phyloP scores from a whole-genome alignment of 2,888 invertebrate species.

The Caprella mutica region DNA sequence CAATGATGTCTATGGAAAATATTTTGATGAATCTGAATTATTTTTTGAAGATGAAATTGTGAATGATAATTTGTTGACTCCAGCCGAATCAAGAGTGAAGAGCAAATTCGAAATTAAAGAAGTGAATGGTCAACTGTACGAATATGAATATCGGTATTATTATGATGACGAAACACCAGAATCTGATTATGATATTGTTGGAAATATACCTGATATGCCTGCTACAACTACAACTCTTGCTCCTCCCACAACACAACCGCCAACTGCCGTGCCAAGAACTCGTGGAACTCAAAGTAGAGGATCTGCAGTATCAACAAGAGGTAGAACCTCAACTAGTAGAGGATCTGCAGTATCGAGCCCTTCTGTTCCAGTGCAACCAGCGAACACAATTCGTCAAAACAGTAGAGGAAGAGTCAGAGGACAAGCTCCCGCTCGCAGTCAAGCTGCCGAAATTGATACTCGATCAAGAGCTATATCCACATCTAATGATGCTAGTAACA shows the following conservation, averaged over 20 bases:
- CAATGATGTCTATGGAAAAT: slow-evolving; percentile 25
- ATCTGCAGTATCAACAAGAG: slow-evolving; percentile 2
- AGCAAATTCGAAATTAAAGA: slow-evolving; percentile 34
- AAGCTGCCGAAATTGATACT: neutral
- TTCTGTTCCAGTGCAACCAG: neutral
- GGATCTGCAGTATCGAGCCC: neutral
- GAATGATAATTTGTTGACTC: slow-evolving; percentile 20
- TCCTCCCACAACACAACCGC: neutral
- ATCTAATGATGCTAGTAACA: neutral
- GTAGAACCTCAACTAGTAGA: slow-evolving; percentile 2
- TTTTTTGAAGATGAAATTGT: slow-evolving; percentile 8
- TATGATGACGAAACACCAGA: slow-evolving; percentile 31
- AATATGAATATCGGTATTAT: slow-evolving; percentile 34
- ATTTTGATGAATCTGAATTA: slow-evolving; percentile 19
- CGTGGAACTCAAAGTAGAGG: slow-evolving; percentile 15
- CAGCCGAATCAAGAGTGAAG: slow-evolving; percentile 25
- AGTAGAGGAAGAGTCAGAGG: slow-evolving; percentile 8
- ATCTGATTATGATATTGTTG: slow-evolving; percentile 18
- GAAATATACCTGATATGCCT: slow-evolving; percentile 6
- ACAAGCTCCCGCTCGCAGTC: neutral
- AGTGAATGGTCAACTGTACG: slow-evolving; percentile 33
- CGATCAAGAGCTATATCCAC: neutral
- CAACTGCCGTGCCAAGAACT: neutral
- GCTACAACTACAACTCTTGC: neutral
- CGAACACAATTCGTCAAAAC: neutral